A percentile compares a stretch with the other conserved stretches of the same genome.
These are phyloP conservation scores for Chaetorhynchus papuensis DNA, from an alignment of 2,113 vertebrate species.

Conservation along the genomic window DNA sequence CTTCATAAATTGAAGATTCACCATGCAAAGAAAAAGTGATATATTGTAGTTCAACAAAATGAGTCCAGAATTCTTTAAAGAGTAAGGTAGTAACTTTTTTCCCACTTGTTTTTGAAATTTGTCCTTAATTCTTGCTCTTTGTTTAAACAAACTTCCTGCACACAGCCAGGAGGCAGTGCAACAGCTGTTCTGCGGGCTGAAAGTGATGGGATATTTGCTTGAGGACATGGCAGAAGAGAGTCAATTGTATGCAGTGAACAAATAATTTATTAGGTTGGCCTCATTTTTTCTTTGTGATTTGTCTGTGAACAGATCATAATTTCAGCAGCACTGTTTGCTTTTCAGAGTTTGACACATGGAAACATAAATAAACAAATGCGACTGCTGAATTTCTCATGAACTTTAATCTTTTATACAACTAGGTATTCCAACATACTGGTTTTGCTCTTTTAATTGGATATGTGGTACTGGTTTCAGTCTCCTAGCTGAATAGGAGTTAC, in stretches of 20 bases:
- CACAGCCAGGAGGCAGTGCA: neutral
- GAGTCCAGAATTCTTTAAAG: constrained; percentile 38
- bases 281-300: constrained; percentile 45
- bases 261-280: constrained; percentile 58
- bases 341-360: neutral
- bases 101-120: constrained; percentile 9
- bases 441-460: neutral
- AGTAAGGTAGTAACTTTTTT: neutral
- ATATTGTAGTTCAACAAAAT: constrained; percentile 46
- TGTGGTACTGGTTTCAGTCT: neutral
- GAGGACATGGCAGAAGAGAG: neutral
- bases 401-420: neutral
- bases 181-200: constrained; percentile 5
- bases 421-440: neutral
- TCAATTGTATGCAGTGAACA: constrained; percentile 39
- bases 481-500: neutral
- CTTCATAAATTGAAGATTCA: constrained; percentile 63
- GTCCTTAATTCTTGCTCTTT: neutral
- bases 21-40: constrained; percentile 56
- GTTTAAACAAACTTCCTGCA: constrained; percentile 32
- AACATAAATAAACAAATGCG: neutral
- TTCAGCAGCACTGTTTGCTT: constrained; percentile 2
- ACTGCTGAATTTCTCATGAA: constrained; percentile 9
- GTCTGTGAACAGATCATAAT: neutral
- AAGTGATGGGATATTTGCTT: constrained; percentile 11